Evolutionary conservation across 2,888 invertebrate species (phyloP).

Genomic region (Holacanthella duospinosa): DNA sequence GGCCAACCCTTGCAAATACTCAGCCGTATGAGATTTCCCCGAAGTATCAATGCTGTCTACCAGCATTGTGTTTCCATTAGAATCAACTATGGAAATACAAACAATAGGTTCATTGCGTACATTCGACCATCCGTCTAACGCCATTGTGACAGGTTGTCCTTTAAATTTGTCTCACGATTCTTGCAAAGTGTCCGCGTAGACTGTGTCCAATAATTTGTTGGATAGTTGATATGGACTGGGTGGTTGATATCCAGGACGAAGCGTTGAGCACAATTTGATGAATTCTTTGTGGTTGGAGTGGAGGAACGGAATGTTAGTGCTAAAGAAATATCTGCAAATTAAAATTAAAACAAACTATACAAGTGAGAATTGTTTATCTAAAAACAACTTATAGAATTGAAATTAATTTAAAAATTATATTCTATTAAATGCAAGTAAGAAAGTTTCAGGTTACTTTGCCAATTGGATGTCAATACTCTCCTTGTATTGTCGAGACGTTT

Average conservation of each 20-base stretch:
- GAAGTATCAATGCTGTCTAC: background rate
- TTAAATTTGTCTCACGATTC: background rate
- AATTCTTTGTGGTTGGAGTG: background rate
- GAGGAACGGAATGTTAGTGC: background rate
- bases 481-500: too few relatives aligned
- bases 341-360: too few relatives aligned
- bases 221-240: background rate
- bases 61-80: background rate
- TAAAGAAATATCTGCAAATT: too few relatives aligned
- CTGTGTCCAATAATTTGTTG: background rate
- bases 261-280: background rate
- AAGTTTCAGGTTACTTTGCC: too few relatives aligned
- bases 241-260: background rate
- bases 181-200: background rate
- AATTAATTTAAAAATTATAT: too few relatives aligned
- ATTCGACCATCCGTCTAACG: slow-evolving; percentile 1
- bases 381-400: too few relatives aligned
- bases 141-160: background rate
- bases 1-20: too few relatives aligned
- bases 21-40: background rate
- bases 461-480: too few relatives aligned
- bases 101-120: background rate
- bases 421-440: too few relatives aligned
- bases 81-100: background rate
- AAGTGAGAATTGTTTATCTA: too few relatives aligned